Conservation (phyloP, 2,888 invertebrate species). For the Eurytoma californica region DNA sequence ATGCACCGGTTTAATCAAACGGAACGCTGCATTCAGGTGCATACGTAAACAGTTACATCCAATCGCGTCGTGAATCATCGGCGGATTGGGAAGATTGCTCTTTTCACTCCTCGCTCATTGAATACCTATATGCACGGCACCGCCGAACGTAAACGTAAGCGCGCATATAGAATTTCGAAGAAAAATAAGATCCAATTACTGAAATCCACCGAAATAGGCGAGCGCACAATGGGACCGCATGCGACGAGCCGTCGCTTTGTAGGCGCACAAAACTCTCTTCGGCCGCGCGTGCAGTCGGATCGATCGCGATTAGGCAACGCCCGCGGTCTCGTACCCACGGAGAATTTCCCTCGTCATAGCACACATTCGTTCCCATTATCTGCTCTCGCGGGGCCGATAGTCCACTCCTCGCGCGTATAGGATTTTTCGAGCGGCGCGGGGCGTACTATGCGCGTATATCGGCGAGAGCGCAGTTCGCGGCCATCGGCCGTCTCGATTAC, state of each 20-base stretch:
- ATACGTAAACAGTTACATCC: slow-evolving; percentile 18
- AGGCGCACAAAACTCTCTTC: no score
- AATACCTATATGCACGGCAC: no score
- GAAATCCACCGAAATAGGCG: no score
- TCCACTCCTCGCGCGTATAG: background rate
- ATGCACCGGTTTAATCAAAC: slow-evolving; percentile 6
- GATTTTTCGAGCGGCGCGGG: background rate
- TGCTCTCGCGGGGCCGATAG: background rate
- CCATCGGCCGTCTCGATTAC: slow-evolving; percentile 29
- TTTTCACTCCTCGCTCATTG: background rate
- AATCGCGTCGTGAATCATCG: slow-evolving; percentile 30
- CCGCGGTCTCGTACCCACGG: no score
- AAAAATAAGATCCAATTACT: no score
- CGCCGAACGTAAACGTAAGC: no score
- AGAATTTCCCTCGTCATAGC: slow-evolving; percentile 10
- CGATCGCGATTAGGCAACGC: no score
- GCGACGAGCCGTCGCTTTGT: no score
- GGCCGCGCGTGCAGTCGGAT: no score
- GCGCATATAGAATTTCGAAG: no score
- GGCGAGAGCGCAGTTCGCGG: slow-evolving; percentile 15
- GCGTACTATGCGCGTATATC: background rate
- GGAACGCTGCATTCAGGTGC: slow-evolving; percentile 14
- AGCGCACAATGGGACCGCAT: background rate
- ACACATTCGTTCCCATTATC: slow-evolving; percentile 5
- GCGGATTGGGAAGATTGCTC: background rate